Base-by-base conservation (phyloP, 1,140 invertebrate genomes). In the Pectinophora gossypiella region DNA sequence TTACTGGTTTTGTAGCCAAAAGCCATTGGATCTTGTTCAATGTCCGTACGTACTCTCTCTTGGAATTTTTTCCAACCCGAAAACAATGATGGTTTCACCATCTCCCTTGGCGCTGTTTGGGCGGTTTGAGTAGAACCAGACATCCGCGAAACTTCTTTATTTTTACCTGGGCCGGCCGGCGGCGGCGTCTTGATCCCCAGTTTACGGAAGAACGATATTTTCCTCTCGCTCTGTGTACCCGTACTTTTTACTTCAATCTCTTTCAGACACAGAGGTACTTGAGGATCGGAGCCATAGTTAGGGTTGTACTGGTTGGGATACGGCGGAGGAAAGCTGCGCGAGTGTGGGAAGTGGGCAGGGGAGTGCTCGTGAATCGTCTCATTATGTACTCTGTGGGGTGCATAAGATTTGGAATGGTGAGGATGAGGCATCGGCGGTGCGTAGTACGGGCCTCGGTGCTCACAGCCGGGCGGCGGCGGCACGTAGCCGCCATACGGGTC, bases 231-330 rank as follows among this genome's bases (percentile, higher is more conserved):
- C 47, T 86, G 83, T 0, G 74, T 84, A 9, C 61, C 76, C 21
- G 65, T 76, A 49, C 77, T 86, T 60, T 83, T 84, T 0, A 86
- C 80, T 73, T 84, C 83, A 20, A 86, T 68, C 65, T 86, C 80
- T 65, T 78, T 86, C 3, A 86, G 61, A 51, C 77, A 86, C 3
- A 86, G 21, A n/a, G 80, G 83, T 0, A 75, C 59, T 63, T 75
- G 74, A 4, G 64, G 66, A n/a, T 61, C 62, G 18, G n/a, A 15
- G 36, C 15, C 15, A 18, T 15, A 40, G 36, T 40, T 7, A 7
- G 36, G 36, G 1, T 40, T 15, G 36, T 40, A 60, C 6, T 56
- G 60, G 15, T 47, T 68, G n/a, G 65, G 22, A 51, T 61, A 71
- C 1, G 62, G 65, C 15, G 68, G 66, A n/a, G 57, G 40, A 6